Evolutionary conservation across 2,888 invertebrate species (phyloP).

Genomic region (Nectonema munidae): DNA sequence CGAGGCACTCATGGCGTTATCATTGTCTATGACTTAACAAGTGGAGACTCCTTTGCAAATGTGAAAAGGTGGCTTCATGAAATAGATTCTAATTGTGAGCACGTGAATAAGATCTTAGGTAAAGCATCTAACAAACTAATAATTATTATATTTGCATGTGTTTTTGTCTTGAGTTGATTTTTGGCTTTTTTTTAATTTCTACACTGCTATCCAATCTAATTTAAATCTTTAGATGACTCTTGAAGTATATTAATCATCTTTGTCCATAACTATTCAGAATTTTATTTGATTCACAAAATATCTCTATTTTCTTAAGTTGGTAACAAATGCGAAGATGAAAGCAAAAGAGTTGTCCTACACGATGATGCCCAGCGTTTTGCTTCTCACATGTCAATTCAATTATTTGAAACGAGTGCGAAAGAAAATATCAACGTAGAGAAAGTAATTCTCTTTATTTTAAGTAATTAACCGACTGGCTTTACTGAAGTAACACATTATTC

Average conservation of each 20-base stretch:
- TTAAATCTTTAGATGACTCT: no score
- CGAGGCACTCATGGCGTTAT: constrained; percentile 96
- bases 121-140: constrained; percentile 17
- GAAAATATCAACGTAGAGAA: constrained; percentile 95
- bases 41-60: constrained; percentile 92
- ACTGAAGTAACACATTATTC: no score
- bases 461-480: no score
- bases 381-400: constrained; percentile 70
- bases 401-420: constrained; percentile 95
- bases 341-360: constrained; percentile 69
- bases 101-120: constrained; percentile 85
- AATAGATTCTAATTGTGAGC: constrained; percentile 97
- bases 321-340: constrained; percentile 76
- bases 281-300: no score
- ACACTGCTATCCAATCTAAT: no score
- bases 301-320: constrained; percentile 34
- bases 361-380: constrained; percentile 88
- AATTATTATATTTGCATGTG: constrained; percentile 11
- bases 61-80: constrained; percentile 95
- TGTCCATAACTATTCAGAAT: no score
- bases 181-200: no score
- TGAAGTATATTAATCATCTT: no score
- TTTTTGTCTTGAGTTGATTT: no score
- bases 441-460: no score
- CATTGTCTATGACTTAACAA: constrained; percentile 93